These are phyloP conservation scores for Actinernus sp. DNA, from an alignment of 92 coral and sea anemone genomes.

Conservation along the genomic window DNA sequence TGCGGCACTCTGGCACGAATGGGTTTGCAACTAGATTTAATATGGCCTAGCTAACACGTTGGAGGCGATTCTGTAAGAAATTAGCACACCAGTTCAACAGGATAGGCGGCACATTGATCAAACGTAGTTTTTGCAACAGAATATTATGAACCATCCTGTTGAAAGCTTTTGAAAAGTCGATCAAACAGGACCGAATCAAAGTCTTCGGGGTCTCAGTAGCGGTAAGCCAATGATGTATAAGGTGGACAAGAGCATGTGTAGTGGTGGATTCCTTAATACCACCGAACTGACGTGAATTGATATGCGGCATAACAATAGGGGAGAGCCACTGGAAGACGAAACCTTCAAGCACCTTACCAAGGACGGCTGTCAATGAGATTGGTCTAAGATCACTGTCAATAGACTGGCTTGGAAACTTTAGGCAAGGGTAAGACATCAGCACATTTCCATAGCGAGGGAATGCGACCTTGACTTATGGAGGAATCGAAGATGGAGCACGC, in stretches of 20 bases:
- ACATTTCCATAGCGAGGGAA: too few relatives aligned
- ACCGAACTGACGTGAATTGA: constrained; percentile 39
- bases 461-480: constrained; percentile 10
- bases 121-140: constrained; percentile 15
- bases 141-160: constrained; percentile 42
- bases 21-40: constrained; percentile 26
- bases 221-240: too few relatives aligned
- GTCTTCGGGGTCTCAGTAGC: constrained; percentile 25
- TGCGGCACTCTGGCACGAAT: constrained; percentile 54
- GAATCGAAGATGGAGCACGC: constrained; percentile 29
- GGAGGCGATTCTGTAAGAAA: constrained; percentile 50
- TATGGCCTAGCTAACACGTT: constrained; percentile 32
- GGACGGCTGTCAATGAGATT: constrained; percentile 27
- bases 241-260: constrained; percentile 27
- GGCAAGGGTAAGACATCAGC: constrained; percentile 37
- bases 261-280: constrained; percentile 34
- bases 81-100: constrained; percentile 59
- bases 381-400: constrained; percentile 39
- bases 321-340: constrained; percentile 32
- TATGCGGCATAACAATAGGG: constrained; percentile 3
- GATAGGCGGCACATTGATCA: constrained; percentile 20
- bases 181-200: constrained; percentile 41
- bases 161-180: constrained; percentile 55
- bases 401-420: constrained; percentile 17
- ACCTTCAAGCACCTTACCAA: constrained; percentile 38